Percentiles rank a stretch among this genome's conserved stretches.
phyloP scores from a whole-genome alignment of 1,140 invertebrate species.

The Gonatopus flavifemur region DNA sequence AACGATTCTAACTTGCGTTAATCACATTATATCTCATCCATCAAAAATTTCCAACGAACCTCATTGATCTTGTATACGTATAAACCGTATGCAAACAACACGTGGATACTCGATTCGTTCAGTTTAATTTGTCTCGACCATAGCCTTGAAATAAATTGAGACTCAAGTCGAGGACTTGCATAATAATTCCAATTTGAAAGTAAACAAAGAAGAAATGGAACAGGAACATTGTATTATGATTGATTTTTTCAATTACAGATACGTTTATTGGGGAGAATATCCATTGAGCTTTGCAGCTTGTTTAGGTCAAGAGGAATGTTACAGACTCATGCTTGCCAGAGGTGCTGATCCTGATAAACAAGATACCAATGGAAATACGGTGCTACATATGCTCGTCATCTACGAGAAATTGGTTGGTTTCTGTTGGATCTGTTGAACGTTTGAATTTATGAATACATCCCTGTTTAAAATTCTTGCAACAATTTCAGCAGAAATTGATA shows the following conservation, averaged over 20 bases:
- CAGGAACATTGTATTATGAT: constrained; percentile 1
- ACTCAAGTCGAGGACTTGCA: no score
- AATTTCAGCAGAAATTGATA: no score
- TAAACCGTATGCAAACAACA: no score
- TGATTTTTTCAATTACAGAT: constrained; percentile 58
- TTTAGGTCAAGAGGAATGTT: constrained; percentile 95
- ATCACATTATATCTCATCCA: constrained; percentile 7
- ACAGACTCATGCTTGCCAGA: constrained; percentile 87
- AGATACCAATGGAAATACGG: constrained; percentile 97
- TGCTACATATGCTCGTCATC: constrained; percentile 95
- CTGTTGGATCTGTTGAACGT: no score
- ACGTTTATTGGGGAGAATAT: constrained; percentile 99
- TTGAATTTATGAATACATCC: no score
- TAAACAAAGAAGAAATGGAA: no score
- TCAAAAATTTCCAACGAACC: constrained; percentile 7
- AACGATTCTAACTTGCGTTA: not conserved
- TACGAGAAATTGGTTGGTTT: constrained; percentile 83
- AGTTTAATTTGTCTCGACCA: no score
- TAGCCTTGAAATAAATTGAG: no score
- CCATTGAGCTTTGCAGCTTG: constrained; percentile 95
- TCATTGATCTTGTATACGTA: not conserved
- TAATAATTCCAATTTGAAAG: no score
- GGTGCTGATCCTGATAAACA: constrained; percentile 94
- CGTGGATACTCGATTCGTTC: no score
- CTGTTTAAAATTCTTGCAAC: no score